These are phyloP conservation scores for Protobothrops flavoviridis DNA, from an alignment of 2,113 vertebrate genomes.

Conservation along the genomic window DNA sequence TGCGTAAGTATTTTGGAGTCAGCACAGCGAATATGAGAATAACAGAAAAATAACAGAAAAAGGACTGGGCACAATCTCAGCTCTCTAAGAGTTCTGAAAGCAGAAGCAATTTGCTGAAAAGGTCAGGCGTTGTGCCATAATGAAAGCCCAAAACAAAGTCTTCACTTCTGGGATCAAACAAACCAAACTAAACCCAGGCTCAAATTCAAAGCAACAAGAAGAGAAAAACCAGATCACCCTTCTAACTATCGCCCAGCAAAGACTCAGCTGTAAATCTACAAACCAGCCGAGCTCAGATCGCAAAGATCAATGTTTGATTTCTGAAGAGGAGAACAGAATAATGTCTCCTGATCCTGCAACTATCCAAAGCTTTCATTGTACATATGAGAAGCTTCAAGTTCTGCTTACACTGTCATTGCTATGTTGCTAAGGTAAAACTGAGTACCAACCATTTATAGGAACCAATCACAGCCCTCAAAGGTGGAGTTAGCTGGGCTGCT, in stretches of 20 bases:
- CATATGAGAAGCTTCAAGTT: conserved; percentile 5
- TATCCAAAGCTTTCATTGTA: not conserved
- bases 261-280: not conserved
- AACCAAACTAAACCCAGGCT: not conserved
- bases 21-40: not conserved
- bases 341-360: not conserved
- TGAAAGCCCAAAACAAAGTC: not conserved
- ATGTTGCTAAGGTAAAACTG: conserved; percentile 29
- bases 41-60: not conserved
- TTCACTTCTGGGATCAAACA: not conserved
- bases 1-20: not conserved
- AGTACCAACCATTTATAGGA: conserved; percentile 23
- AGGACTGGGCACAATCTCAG: not conserved
- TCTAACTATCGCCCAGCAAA: not conserved
- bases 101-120: not conserved
- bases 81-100: not conserved
- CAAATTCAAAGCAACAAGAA: not conserved
- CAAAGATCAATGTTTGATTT: not conserved
- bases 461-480: conserved; percentile 15
- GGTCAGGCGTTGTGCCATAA: not conserved
- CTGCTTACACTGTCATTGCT: conserved; percentile 8
- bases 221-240: not conserved
- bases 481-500: not conserved
- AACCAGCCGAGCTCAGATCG: not conserved
- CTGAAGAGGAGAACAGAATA: not conserved